A percentile compares a stretch with the other conserved stretches of the same genome.
Evolutionary conservation across 2,888 invertebrate species (phyloP).

Genomic region (Chelonus formosanus): DNA sequence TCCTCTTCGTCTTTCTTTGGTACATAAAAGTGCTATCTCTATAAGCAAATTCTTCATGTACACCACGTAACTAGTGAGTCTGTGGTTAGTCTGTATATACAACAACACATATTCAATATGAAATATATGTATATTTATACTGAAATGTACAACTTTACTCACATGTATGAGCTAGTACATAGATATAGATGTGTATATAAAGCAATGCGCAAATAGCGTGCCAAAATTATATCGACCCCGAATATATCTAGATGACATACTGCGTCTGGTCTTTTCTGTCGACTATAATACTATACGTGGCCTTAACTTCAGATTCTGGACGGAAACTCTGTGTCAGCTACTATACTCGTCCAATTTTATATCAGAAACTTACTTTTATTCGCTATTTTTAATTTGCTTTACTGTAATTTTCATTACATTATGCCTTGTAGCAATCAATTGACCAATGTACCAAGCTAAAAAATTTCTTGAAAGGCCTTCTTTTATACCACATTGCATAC

Average conservation of each 20-base stretch:
- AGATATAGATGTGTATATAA: slow-evolving; percentile 12
- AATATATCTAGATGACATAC: slow-evolving; percentile 50
- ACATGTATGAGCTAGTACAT: no score
- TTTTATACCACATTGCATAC: no score
- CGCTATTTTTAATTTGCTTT: not conserved
- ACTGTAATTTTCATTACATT: not conserved
- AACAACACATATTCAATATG: no score
- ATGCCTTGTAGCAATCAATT: no score
- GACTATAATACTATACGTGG: slow-evolving; percentile 30
- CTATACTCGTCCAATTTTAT: slow-evolving; percentile 2
- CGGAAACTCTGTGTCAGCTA: slow-evolving; percentile 2
- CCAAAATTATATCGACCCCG: slow-evolving; percentile 60
- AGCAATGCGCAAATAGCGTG: slow-evolving; percentile 52
- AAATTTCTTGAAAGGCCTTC: not conserved
- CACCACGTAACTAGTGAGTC: no score
- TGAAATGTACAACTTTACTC: no score
- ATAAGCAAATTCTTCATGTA: no score
- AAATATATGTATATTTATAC: no score
- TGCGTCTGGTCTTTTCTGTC: slow-evolving; percentile 50
- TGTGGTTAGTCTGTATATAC: no score
- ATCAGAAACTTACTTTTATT: not conserved
- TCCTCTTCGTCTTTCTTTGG: slow-evolving; percentile 13
- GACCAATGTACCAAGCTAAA: not conserved
- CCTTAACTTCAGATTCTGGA: slow-evolving; percentile 8
- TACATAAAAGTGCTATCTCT: no score